phyloP scores from a whole-genome alignment of 2,113 vertebrate species.

The Sander vitreus region DNA sequence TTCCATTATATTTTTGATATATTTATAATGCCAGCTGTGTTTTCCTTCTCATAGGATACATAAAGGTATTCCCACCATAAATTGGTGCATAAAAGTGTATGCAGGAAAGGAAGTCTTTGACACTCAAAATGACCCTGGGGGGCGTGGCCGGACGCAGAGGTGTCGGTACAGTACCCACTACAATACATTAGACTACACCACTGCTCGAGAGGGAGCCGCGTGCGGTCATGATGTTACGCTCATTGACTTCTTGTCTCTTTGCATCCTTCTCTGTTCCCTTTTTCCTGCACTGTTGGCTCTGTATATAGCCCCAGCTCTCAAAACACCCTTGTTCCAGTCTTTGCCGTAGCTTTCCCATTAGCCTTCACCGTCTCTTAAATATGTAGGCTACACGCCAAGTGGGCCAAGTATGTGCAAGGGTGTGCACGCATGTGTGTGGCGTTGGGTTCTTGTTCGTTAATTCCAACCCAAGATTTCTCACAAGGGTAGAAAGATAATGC shows the following conservation, averaged over 20 bases:
- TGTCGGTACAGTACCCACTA: too few relatives aligned
- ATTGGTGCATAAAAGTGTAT: too few relatives aligned
- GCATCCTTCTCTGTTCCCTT: conserved; percentile 24
- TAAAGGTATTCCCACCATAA: too few relatives aligned
- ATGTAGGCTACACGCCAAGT: conserved; percentile 25
- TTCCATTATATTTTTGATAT: too few relatives aligned
- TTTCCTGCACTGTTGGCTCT: neutral
- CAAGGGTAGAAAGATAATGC: neutral
- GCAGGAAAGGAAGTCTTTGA: too few relatives aligned
- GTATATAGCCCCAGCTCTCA: conserved; percentile 21
- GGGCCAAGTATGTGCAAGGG: neutral
- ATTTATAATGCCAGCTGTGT: too few relatives aligned
- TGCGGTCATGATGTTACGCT: conserved; percentile 17
- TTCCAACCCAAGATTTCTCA: neutral
- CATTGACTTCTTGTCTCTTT: conserved; percentile 47
- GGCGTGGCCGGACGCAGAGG: too few relatives aligned
- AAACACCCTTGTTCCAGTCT: conserved; percentile 28
- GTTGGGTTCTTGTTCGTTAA: neutral
- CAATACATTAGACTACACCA: too few relatives aligned
- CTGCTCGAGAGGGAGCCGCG: conserved; percentile 18
- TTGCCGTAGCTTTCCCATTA: conserved; percentile 28
- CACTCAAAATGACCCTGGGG: too few relatives aligned
- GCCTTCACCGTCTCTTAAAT: conserved; percentile 41
- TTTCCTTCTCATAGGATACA: too few relatives aligned
- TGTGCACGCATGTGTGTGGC: neutral